phyloP scores from a whole-genome alignment of 1,140 invertebrate genomes.

The Lepidotrigona ventralis region DNA sequence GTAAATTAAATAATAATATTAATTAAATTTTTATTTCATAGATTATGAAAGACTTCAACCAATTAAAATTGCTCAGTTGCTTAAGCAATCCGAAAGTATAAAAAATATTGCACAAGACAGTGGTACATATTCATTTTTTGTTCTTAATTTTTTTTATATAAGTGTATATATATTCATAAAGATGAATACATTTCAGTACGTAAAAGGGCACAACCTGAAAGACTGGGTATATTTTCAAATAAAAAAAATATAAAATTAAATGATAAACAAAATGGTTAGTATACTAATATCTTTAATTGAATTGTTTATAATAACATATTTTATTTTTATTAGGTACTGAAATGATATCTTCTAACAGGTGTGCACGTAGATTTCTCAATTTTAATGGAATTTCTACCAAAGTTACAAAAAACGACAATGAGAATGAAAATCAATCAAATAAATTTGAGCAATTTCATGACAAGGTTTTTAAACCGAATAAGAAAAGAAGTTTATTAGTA shows the following conservation, averaged over 20 bases:
- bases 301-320: slow-evolving; percentile 14
- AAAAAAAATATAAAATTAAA: background rate
- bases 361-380: slow-evolving; percentile 57
- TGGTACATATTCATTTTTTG: slow-evolving; percentile 13
- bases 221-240: slow-evolving; percentile 21
- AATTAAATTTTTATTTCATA: background rate
- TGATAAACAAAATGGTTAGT: slow-evolving; percentile 38
- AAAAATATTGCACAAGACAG: slow-evolving; percentile 16
- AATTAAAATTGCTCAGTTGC: slow-evolving; percentile 42
- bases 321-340: slow-evolving; percentile 8
- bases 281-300: slow-evolving; percentile 6
- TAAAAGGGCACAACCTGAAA: slow-evolving; percentile 52
- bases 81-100: background rate
- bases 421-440: background rate
- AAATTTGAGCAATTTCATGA: background rate
- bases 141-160: slow-evolving; percentile 23
- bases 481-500: slow-evolving; percentile 58
- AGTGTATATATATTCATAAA: background rate
- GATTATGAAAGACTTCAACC: slow-evolving; percentile 34
- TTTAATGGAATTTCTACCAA: slow-evolving; percentile 35
- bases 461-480: background rate
- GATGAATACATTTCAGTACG: slow-evolving; percentile 11
- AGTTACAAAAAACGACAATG: background rate
- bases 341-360: background rate
- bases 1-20: background rate